Evolutionary conservation across 1,140 invertebrate species (phyloP), one percentile per base, ranked within the genome.

Genomic region (Monomorium pharaonis): DNA sequence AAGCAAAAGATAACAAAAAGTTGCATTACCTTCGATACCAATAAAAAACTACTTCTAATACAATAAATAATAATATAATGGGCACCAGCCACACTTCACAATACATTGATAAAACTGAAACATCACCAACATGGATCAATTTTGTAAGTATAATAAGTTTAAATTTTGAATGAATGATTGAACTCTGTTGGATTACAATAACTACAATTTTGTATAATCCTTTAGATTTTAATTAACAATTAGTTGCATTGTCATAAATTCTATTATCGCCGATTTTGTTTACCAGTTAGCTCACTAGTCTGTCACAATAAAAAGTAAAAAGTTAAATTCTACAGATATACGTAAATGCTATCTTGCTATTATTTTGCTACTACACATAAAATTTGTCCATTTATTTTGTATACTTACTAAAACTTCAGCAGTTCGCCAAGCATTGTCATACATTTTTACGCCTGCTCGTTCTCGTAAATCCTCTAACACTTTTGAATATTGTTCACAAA

Each of bases 171-270:
- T n/a, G n/a, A n/a, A n/a, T n/a, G n/a, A n/a, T 42, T 27, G 30
- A 78, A 86, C 10, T 37, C 16, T 18, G 42, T 16, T 86, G 65
- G 0, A 3, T 67, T 74, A 91, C 27, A 2, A 92, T 60, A 16
- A 91, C 16, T 16, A 51, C 9, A 30, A 92, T 72, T 10, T 49
- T 69, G 24, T 93, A 93, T 1, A 27, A 81, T 1, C 86, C 42
- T 0, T 78, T 37, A 14, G 84, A 16, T 42, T 89, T 81, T 14
- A 93, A 84, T 0, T 85, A 69, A 27, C 91, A 91, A 78, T 93
- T 93, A 14, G 12, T 88, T 0, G 30, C 81, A 37, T 14, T 51
- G 6, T 51, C 70, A 24, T 89, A 86, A 9, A 69, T 6, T 30
- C 56, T 27, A 24, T 91, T 54, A 33, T 92, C 78, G 12, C 92